Base-by-base conservation (phyloP, 2,888 invertebrate species). In the Limenitis camilla region DNA sequence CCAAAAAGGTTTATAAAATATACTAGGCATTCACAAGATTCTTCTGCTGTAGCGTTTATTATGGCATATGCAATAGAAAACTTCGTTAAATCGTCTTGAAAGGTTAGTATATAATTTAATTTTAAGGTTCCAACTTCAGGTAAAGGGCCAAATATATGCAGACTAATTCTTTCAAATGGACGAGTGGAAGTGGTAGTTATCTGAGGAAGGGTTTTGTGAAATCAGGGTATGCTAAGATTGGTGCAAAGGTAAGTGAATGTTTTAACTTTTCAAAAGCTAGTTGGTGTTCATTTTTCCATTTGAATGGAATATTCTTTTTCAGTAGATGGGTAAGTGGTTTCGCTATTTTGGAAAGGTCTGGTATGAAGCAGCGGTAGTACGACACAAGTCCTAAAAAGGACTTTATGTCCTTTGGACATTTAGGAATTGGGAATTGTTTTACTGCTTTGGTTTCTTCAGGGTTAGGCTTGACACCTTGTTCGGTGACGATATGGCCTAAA, bases 401-500 rank as follows among this genome's bases (percentile, higher is more conserved):
- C 29, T 45, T 45, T n/a, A 45, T 40, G 9, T 51, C 44, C 9
- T 75, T 65, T 0, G 73, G 71, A 43, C 66, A 70, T 50, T 59
- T 45, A 31, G 60, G 58, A 1, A 36, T 10, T 6, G 61, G 59
- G 36, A 55, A 63, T 8, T 59, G 11, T 11, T 6, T 7, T 1
- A 63, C 56, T 0, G 56, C 51, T 50, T 60, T 44, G 1, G 55
- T 51, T 39, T 62, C 63, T 1, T 58, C 48, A 0, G 61, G 61
- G 11, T 64, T 48, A 5, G 61, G 64, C 70, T 55, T 29, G 0
- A 71, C 63, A 5, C 68, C 73, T 5, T 65, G 7, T 11, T 61
- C 53, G 0, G 58, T 58, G 0, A 70, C 69, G 5, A 65, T 38
- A 40, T 67, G 68, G 1, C 69, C 70, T 29, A 68, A 35, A 52